Evolutionary conservation across 2,888 invertebrate genomes (phyloP).

Genomic region (Sthenelais limicola): DNA sequence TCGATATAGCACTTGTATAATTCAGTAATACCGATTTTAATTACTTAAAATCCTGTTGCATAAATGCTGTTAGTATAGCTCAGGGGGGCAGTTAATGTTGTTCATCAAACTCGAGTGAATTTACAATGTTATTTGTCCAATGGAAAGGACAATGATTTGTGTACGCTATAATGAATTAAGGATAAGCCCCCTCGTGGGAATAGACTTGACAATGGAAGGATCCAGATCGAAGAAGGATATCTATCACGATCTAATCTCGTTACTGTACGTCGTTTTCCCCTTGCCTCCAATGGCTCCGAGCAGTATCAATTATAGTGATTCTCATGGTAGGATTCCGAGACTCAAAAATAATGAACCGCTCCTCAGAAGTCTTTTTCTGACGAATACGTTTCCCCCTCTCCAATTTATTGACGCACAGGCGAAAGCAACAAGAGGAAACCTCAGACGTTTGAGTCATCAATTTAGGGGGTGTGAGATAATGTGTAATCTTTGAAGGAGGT

Average conservation of each 20-base stretch:
- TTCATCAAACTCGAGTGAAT: neutral
- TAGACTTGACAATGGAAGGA: neutral
- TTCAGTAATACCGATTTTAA: slow-evolving; percentile 3
- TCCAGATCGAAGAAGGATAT: neutral
- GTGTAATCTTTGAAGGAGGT: slow-evolving; percentile 16
- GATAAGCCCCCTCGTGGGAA: slow-evolving; percentile 24
- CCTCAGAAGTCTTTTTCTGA: slow-evolving; percentile 32
- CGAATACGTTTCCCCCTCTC: neutral
- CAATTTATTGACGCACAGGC: slow-evolving; percentile 32
- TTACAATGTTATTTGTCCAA: too few relatives aligned
- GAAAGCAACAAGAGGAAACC: neutral
- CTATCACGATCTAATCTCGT: slow-evolving; percentile 27
- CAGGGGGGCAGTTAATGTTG: neutral
- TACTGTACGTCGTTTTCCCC: slow-evolving; percentile 7
- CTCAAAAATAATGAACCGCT: slow-evolving; percentile 22
- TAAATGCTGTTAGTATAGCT: slow-evolving; percentile 9
- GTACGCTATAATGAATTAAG: slow-evolving; percentile 26
- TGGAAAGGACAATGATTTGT: slow-evolving; percentile 4
- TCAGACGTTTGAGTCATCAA: slow-evolving; percentile 23
- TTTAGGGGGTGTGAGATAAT: slow-evolving; percentile 13
- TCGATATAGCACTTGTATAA: slow-evolving; percentile 24
- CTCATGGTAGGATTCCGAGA: neutral
- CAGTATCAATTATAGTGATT: slow-evolving; percentile 6
- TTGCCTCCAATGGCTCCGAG: slow-evolving; percentile 1
- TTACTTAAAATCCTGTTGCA: slow-evolving; percentile 2